Conservation (phyloP, 2,888 invertebrate species). For the Ichneumon xanthorius region DNA sequence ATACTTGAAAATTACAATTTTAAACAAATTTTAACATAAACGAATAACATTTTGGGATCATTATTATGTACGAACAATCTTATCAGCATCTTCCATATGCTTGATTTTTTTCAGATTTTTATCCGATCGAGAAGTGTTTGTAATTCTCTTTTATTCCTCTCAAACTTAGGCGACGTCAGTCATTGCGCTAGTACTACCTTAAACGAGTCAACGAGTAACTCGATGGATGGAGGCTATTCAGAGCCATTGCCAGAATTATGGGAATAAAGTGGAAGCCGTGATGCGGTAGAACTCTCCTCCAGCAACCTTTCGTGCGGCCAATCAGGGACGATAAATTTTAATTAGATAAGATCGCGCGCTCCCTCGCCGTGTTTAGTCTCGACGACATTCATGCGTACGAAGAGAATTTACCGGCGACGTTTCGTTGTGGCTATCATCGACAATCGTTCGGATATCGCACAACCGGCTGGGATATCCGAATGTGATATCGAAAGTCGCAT, state of each 20-base stretch:
- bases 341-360: constrained; percentile 47
- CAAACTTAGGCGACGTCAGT: too few species aligned
- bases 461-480: background rate
- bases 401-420: background rate
- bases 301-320: constrained; percentile 57
- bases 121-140: too few species aligned
- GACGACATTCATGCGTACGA: constrained; percentile 37
- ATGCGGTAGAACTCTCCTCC: constrained; percentile 23
- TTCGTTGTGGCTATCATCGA: background rate
- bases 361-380: constrained; percentile 13
- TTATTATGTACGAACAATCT: too few species aligned
- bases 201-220: constrained; percentile 46
- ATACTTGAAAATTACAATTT: too few species aligned
- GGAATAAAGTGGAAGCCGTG: constrained; percentile 16
- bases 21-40: too few species aligned
- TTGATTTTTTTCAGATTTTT: too few species aligned
- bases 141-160: too few species aligned
- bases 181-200: too few species aligned
- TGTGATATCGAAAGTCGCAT: constrained; percentile 21
- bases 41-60: too few species aligned
- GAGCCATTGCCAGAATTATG: constrained; percentile 34
- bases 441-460: background rate
- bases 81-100: too few species aligned
- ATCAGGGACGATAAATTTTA: constrained; percentile 63
- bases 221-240: constrained; percentile 36